Conservation (phyloP, 2,113 vertebrate species). For the Nothocercus nigrocapillus region DNA sequence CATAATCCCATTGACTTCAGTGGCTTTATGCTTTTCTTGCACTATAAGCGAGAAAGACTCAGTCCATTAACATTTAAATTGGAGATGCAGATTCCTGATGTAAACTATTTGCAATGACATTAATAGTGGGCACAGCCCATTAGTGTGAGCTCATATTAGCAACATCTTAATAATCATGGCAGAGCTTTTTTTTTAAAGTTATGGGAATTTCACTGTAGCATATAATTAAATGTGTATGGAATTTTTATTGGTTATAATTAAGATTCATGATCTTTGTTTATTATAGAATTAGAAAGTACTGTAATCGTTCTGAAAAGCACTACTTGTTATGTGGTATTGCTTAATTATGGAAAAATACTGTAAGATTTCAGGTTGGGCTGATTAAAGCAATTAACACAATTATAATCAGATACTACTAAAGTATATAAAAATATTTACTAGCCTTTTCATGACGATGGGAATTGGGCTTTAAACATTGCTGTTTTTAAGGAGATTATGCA, state of each 20-base stretch:
- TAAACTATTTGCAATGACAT: constrained; percentile 49
- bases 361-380: constrained; percentile 58
- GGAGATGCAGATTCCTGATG: constrained; percentile 38
- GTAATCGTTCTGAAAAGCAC: constrained; percentile 53
- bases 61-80: constrained; percentile 70
- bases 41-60: constrained; percentile 40
- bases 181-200: constrained; percentile 62
- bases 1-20: constrained; percentile 17
- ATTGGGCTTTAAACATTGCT: constrained; percentile 21
- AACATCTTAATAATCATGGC: constrained; percentile 52
- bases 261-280: constrained; percentile 77
- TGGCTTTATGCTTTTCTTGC: constrained; percentile 4
- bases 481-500: background rate
- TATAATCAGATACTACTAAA: constrained; percentile 54
- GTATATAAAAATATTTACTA: constrained; percentile 66
- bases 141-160: constrained; percentile 64
- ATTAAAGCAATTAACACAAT: constrained; percentile 76
- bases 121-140: constrained; percentile 62
- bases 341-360: constrained; percentile 75
- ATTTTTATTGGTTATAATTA: constrained; percentile 80
- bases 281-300: constrained; percentile 66
- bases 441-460: background rate
- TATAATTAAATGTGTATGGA: constrained; percentile 79
- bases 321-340: constrained; percentile 56
- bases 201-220: constrained; percentile 70